Conservation (phyloP, 2,113 vertebrate genomes). For the Malurus elegans region DNA sequence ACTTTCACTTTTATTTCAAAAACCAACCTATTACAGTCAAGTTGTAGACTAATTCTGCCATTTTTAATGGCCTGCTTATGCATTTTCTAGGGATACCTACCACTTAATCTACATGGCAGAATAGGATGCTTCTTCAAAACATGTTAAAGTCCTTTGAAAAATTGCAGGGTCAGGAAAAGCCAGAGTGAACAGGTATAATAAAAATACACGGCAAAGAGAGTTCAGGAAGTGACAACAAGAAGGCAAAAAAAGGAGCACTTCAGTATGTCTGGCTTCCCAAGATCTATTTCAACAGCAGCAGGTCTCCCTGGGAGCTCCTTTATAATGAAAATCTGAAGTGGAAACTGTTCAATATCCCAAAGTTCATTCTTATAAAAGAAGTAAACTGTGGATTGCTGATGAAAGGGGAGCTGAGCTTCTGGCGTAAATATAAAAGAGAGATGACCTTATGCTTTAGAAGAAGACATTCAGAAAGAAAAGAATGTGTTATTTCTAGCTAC, state of each 20-base stretch:
- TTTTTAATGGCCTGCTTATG: not conserved
- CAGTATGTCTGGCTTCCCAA: not conserved
- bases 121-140: not conserved
- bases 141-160: not conserved
- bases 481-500: not conserved
- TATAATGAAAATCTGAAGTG: conserved; percentile 24
- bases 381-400: not conserved
- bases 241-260: not conserved
- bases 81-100: not conserved
- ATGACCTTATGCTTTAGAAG: not conserved
- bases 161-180: not conserved
- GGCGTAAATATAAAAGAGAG: not conserved
- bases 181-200: not conserved
- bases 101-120: not conserved
- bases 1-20: not conserved
- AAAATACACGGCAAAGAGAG: not conserved
- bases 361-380: conserved; percentile 29
- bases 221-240: not conserved
- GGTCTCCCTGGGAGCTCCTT: conserved; percentile 4
- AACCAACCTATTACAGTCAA: not conserved
- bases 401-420: not conserved
- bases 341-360: conserved; percentile 14
- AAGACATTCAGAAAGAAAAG: not conserved
- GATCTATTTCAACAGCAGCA: conserved; percentile 5
- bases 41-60: not conserved